These are phyloP conservation scores for Chlorocebus sabaeus DNA, from an alignment of 2,113 vertebrate species.

Conservation along the genomic window DNA sequence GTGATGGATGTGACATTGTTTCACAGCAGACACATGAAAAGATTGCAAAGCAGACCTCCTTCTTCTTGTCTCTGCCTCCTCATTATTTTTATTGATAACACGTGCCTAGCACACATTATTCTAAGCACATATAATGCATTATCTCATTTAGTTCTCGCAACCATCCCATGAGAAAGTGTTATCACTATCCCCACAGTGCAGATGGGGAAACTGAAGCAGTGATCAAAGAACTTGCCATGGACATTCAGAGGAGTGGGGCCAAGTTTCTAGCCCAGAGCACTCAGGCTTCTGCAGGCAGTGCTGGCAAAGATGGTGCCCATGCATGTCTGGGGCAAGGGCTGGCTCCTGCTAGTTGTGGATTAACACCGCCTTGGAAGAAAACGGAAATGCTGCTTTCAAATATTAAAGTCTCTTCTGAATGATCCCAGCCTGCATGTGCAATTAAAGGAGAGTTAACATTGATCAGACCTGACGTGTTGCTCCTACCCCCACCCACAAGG, in stretches of 20 bases:
- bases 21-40: not conserved
- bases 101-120: rapidly evolving
- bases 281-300: rapidly evolving
- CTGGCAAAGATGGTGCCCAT: rapidly evolving
- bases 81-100: rapidly evolving
- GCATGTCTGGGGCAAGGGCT: too few relatives aligned
- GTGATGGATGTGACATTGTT: not conserved
- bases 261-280: too few relatives aligned
- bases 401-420: not conserved
- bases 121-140: not conserved
- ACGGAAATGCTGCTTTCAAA: not conserved
- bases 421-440: not conserved
- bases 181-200: too few relatives aligned
- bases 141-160: rapidly evolving
- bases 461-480: not conserved
- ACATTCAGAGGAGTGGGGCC: rapidly evolving
- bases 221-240: not conserved
- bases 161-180: too few relatives aligned
- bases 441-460: not conserved
- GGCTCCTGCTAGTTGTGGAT: rapidly evolving
- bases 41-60: rapidly evolving
- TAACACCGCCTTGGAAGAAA: not conserved
- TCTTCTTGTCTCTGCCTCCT: rapidly evolving
- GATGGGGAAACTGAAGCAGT: not conserved
- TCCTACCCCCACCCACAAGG: not conserved